Base-by-base conservation (phyloP, 2,888 invertebrate species). In the Heliconius charithonia region DNA sequence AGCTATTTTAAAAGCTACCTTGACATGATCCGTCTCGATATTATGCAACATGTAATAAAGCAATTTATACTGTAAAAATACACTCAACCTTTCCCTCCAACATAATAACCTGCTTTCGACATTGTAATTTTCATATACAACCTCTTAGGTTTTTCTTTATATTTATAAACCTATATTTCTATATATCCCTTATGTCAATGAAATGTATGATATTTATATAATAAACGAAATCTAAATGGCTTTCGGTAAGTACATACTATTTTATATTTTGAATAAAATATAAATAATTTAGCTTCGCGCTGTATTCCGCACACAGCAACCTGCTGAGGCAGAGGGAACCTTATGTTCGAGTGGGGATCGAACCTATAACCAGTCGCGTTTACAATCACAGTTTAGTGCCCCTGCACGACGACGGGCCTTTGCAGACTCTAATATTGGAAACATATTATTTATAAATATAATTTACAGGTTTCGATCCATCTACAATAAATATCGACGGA, bases 381-480 rank as follows among this genome's bases (percentile, higher is more conserved):
- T 37, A 37, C 37, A 37, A 0, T 10, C 37, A 37, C 37, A 37
- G 10, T 37, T 37, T 37, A 10, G 37, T 37, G 37, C 37, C 37
- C 10, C 37, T 37, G 37, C 10, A 9, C 37, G 9, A 37, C 10
- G 10, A 37, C 10, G 10, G 37, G 10, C 37, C 37, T 37, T 37
- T 51, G 19, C 2, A 51, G 19, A 22, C 7, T 51, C n/a, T 75
- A n/a, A 27, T 4, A 45, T 41, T 65, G n/a, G 12, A 27, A 22
- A 62, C 22, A 62, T 27, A 3, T 22, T 27, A 4, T 27, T 27
- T 72, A 65, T 1, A 29, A 41, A 19, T 27, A 29, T 72, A 12
- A n/a, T 62, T 79, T 79, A 13, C 75, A 81, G 80, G 37, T 4
- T 73, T 73, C 19, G n/a, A 65, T 59, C 62, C 80, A 13, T 45